phyloP scores from a whole-genome alignment of 2,888 invertebrate genomes.

The Rhopalosiphum nymphaeae region DNA sequence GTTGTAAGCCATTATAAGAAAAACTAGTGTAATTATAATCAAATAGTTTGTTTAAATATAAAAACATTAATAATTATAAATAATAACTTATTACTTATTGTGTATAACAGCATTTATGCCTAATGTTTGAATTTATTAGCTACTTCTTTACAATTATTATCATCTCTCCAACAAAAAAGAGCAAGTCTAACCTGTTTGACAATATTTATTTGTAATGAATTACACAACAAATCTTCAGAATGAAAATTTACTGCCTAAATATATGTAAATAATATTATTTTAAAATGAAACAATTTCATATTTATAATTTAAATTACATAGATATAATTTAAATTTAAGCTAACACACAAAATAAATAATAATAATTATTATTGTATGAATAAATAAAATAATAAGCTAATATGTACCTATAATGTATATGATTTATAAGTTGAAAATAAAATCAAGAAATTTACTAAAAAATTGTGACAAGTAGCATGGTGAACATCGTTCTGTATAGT shows the following conservation, averaged over 20 bases:
- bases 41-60: not conserved
- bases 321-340: no score
- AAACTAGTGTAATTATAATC: not conserved
- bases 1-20: not conserved
- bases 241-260: conserved; percentile 87
- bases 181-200: conserved; percentile 86
- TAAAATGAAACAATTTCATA: not conserved
- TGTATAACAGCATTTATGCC: conserved; percentile 97
- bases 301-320: not conserved
- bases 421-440: not conserved
- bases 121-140: conserved; percentile 87
- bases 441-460: conserved; percentile 74
- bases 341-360: not conserved
- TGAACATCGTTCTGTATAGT: conserved; percentile 85
- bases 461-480: conserved; percentile 84
- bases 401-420: not conserved
- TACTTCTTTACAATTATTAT: conserved; percentile 89
- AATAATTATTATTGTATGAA: not conserved
- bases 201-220: conserved; percentile 83
- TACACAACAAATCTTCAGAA: conserved; percentile 89
- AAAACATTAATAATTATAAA: not conserved
- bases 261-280: not conserved
- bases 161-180: conserved; percentile 98
- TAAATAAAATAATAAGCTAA: not conserved
- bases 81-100: conserved; percentile 78